These are phyloP conservation scores for Perizoma affinitatum DNA, from an alignment of 2,888 invertebrate genomes.

Conservation along the genomic window DNA sequence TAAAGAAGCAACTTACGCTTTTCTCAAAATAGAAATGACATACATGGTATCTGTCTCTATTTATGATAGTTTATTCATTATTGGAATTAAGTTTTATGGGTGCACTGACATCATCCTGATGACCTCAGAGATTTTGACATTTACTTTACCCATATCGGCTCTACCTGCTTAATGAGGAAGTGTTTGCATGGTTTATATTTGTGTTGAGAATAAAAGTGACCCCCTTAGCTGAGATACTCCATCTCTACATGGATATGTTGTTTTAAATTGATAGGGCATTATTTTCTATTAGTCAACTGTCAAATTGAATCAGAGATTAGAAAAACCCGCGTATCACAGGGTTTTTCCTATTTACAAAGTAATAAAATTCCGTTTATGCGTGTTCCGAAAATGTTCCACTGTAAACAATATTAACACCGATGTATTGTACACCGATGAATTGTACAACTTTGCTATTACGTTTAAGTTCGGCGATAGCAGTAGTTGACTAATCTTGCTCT, in stretches of 20 bases:
- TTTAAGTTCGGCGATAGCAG: too few relatives aligned
- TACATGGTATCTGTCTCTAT: conserved; percentile 1
- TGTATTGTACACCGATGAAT: too few relatives aligned
- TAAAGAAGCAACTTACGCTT: too few relatives aligned
- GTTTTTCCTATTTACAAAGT: conserved; percentile 4
- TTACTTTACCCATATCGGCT: conserved; percentile 38
- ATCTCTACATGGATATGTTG: too few relatives aligned
- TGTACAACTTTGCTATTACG: too few relatives aligned
- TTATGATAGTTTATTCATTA: conserved; percentile 7
- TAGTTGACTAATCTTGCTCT: too few relatives aligned
- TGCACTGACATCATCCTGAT: conserved; percentile 44
- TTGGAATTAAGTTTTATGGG: conserved; percentile 25
- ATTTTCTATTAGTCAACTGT: background rate
- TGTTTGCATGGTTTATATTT: conserved; percentile 1
- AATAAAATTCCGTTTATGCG: conserved; percentile 4
- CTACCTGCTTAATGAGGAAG: conserved; percentile 27
- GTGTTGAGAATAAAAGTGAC: conserved; percentile 1
- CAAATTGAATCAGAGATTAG: background rate
- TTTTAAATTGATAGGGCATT: too few relatives aligned
- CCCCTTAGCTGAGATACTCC: background rate
- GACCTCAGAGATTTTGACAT: conserved; percentile 37
- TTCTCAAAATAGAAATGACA: conserved; percentile 8
- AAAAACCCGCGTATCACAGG: conserved; percentile 4
- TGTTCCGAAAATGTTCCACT: conserved; percentile 9
- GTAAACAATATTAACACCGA: background rate